Conservation (phyloP, 2,797 vertebrate species). For the Rhinogobio ventralis region DNA sequence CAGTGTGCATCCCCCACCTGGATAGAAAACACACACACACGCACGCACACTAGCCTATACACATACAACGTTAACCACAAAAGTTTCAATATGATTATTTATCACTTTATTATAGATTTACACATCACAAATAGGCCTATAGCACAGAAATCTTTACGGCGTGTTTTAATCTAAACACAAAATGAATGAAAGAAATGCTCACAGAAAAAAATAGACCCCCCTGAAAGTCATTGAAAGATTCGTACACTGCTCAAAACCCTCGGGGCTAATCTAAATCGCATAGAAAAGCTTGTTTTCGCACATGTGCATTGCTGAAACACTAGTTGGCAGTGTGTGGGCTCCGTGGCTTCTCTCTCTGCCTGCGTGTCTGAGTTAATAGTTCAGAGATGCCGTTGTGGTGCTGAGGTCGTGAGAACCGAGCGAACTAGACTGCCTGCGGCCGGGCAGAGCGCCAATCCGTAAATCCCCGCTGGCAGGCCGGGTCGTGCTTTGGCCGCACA, state of each 20-base stretch:
- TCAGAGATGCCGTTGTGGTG: conserved; percentile 81
- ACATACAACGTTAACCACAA: not conserved
- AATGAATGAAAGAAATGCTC: not conserved
- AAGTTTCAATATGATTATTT: not conserved
- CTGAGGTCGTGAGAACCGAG: conserved; percentile 90
- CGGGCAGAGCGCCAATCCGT: conserved; percentile 84
- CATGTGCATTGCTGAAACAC: conserved; percentile 70
- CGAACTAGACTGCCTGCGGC: conserved; percentile 84
- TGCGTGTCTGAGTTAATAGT: conserved; percentile 80
- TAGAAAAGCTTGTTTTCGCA: conserved; percentile 58
- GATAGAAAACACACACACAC: too few species aligned
- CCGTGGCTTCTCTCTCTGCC: conserved; percentile 74
- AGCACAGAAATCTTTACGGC: not conserved
- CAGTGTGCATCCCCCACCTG: too few species aligned
- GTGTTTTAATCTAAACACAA: conserved; percentile 19
- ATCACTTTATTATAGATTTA: not conserved
- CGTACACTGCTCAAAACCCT: conserved; percentile 56
- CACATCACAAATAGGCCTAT: not conserved
- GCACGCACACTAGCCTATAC: too few species aligned
- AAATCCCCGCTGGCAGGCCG: conserved; percentile 81
- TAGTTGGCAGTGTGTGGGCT: conserved; percentile 78
- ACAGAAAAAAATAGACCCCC: not conserved
- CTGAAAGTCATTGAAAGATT: conserved; percentile 30
- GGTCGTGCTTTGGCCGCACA: conserved; percentile 69
- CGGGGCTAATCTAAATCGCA: conserved; percentile 45